Base-by-base conservation (phyloP, 2,113 vertebrate genomes). In the Rhodinocichla rosea region DNA sequence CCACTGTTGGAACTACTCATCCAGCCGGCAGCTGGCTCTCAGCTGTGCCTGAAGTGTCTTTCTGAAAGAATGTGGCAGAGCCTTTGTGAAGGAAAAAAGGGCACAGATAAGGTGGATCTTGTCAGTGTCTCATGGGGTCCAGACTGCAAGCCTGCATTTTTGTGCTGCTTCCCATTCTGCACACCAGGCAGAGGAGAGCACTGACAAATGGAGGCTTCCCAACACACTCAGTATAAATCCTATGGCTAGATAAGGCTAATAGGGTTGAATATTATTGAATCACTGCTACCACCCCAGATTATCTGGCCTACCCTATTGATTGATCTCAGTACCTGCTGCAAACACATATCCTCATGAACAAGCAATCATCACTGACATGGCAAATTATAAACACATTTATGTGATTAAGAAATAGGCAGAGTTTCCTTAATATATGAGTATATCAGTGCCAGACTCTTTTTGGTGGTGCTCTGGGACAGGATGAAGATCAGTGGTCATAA, bases 401-500 rank as follows among this genome's bases (percentile, higher is more conserved):
- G 20, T 42, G 53, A 80, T 47, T 35, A 83, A 80, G 20, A 39
- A 80, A 18, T 37, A 87, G n/a, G 18, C 37, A 84, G 37, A 32
- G 45, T 79, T 83, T 82, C n/a, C 27, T 84, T 83, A 55, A 83
- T 47, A 74, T 49, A n/a, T 6, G 13, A 50, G 22, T 52, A 18
- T 16, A 11, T 59, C 8, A 4, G 10, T 69, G 21, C n/a, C 40
- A 76, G n/a, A 35, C 5, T n/a, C 23, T 23, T 82, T 60, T 67
- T 1, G 1, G 30, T 40, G 6, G 24, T 47, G 14, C 8, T 23
- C 20, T 47, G 47, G 4, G 5, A 40, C n/a, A 47, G n/a, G n/a
- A 30, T 5, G 10, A 35, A 17, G 39, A 83, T 8, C 40, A 62
- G 5, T 19, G 30, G n/a, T 14, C 24, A 40, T n/a, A 47, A 68